Percentiles rank a stretch among this genome's conserved stretches.
Conservation (phyloP, 2,797 vertebrate genomes). For the Gadopsis bispinosus region DNA sequence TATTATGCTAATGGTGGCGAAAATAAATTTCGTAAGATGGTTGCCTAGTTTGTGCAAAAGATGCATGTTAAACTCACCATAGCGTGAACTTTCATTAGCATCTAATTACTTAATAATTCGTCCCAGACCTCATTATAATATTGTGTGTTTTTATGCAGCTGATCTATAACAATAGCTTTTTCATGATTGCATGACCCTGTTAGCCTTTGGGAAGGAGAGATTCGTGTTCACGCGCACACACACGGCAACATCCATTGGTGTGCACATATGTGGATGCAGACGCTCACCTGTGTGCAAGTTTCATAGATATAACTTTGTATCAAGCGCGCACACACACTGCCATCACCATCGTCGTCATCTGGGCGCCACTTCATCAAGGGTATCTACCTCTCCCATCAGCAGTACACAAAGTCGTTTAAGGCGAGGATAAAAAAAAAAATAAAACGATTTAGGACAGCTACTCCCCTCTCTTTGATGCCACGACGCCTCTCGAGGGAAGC, state of each 20-base stretch:
- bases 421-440: conserved; percentile 12
- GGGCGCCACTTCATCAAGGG: conserved; percentile 32
- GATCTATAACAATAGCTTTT: conserved; percentile 62
- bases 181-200: conserved; percentile 63
- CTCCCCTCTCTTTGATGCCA: conserved; percentile 55
- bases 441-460: conserved; percentile 52
- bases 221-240: conserved; percentile 2
- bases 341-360: conserved; percentile 1
- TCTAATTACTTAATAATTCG: conserved; percentile 62
- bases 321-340: neutral
- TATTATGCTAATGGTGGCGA: conserved; percentile 34
- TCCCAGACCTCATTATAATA: conserved; percentile 54
- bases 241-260: neutral
- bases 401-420: conserved; percentile 52
- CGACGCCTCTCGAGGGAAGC: conserved; percentile 58
- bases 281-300: neutral
- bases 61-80: conserved; percentile 38
- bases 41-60: conserved; percentile 30
- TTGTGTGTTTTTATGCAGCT: conserved; percentile 50
- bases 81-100: conserved; percentile 65
- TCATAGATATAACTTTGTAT: too few relatives aligned
- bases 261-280: neutral
- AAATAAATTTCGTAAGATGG: neutral
- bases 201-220: conserved; percentile 48
- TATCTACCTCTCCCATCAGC: conserved; percentile 51